These are phyloP conservation scores for Tamandua tetradactyla DNA, from an alignment of 2,797 vertebrate species.

Conservation along the genomic window DNA sequence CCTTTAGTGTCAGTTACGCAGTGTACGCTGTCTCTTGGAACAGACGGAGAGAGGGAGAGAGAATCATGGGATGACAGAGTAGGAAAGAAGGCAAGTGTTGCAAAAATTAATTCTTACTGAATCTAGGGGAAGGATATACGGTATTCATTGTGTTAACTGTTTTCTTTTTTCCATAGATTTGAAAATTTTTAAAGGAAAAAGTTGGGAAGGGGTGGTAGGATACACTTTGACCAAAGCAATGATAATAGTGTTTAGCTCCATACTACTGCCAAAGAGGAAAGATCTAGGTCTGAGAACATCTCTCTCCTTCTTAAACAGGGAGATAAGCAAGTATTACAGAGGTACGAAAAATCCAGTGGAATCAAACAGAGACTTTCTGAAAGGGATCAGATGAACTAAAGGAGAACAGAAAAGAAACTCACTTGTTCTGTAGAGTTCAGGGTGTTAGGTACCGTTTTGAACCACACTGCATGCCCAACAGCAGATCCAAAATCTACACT, in stretches of 20 bases:
- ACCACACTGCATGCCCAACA: fast-evolving
- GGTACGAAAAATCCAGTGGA: neutral
- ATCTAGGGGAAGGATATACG: neutral
- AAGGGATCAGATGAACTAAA: neutral
- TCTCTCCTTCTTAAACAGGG: neutral
- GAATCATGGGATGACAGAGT: fast-evolving
- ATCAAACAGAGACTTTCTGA: neutral
- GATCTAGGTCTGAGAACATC: neutral
- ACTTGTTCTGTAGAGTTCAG: too few species aligned
- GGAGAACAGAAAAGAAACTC: neutral
- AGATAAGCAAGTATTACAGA: neutral
- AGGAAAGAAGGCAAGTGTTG: neutral
- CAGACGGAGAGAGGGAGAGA: fast-evolving
- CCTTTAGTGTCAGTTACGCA: neutral
- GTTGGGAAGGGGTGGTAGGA: neutral
- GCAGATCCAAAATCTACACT: fast-evolving
- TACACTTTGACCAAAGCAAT: neutral
- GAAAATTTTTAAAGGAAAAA: neutral
- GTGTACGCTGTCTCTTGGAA: neutral
- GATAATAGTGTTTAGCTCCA: neutral
- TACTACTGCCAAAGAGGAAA: neutral
- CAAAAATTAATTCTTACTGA: neutral
- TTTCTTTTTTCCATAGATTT: neutral
- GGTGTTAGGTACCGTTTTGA: neutral
- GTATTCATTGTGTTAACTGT: neutral